These are phyloP conservation scores for Coryphaenoides rupestris DNA, from an alignment of 2,113 vertebrate genomes.

Conservation along the genomic window DNA sequence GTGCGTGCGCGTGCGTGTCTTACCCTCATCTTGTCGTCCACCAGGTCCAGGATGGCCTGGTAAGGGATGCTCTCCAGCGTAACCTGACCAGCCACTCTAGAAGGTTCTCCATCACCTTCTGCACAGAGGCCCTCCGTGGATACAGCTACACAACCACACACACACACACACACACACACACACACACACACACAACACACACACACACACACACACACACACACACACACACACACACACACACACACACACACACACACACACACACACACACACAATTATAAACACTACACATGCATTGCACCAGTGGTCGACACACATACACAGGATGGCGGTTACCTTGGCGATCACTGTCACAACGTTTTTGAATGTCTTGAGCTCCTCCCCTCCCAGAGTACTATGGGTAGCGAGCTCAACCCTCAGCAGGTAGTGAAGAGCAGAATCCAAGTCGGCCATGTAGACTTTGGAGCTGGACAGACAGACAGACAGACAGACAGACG, in stretches of 20 bases:
- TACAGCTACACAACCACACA: constrained; percentile 75
- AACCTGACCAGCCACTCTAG: constrained; percentile 91
- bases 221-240: neutral
- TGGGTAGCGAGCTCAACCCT: constrained; percentile 88
- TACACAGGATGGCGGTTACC: constrained; percentile 64
- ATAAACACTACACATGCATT: neutral
- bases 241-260: neutral
- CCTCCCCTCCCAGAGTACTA: constrained; percentile 78
- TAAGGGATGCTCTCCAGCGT: constrained; percentile 88
- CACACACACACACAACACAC: neutral
- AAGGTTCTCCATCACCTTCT: constrained; percentile 88
- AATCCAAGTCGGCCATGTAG: constrained; percentile 90
- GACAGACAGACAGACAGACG: constrained; percentile 3
- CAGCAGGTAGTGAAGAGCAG: constrained; percentile 88
- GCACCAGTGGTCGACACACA: no score
- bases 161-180: neutral
- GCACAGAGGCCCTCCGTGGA: constrained; percentile 82
- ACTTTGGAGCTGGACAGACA: constrained; percentile 75
- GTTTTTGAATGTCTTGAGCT: constrained; percentile 86
- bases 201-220: neutral
- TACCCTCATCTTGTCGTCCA: constrained; percentile 96
- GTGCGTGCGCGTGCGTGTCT: neutral
- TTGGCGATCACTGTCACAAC: constrained; percentile 85
- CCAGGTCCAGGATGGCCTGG: constrained; percentile 87
- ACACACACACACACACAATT: neutral